These are phyloP conservation scores for Vannuccia rotundouncinata DNA, from an alignment of 2,888 invertebrate species.

Conservation along the genomic window DNA sequence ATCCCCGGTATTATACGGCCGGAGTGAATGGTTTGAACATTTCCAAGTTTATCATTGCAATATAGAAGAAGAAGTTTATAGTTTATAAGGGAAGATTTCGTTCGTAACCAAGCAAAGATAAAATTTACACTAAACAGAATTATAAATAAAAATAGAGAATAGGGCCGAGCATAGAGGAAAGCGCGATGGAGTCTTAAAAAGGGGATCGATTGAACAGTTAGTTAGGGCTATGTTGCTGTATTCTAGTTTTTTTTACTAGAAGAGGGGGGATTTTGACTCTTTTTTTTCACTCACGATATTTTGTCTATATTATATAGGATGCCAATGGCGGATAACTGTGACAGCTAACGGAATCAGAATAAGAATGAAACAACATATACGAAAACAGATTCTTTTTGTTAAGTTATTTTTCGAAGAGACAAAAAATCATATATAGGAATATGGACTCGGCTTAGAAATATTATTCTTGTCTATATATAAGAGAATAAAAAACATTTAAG, in stretches of 20 bases:
- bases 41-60: conserved; percentile 15
- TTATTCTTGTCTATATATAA: too few relatives aligned
- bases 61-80: not conserved
- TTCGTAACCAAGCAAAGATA: not conserved
- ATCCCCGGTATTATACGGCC: too few relatives aligned
- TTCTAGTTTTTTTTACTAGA: not conserved
- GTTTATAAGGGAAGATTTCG: not conserved
- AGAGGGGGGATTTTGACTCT: not conserved
- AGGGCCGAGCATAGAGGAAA: not conserved
- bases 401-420: too few relatives aligned
- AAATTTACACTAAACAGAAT: conserved; percentile 23
- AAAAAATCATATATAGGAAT: too few relatives aligned
- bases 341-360: conserved; percentile 16
- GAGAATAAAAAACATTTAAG: too few relatives aligned
- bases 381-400: not conserved
- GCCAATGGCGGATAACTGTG: conserved; percentile 7
- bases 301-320: not conserved
- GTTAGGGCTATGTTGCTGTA: not conserved
- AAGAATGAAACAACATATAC: not conserved
- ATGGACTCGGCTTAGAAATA: too few relatives aligned
- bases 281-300: not conserved
- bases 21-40: not conserved
- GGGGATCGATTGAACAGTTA: conserved; percentile 14
- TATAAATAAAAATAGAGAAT: conserved; percentile 6
- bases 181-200: not conserved